These are phyloP conservation scores for Leptinotarsa lineolata DNA, from an alignment of 1,140 invertebrate genomes.

Conservation along the genomic window DNA sequence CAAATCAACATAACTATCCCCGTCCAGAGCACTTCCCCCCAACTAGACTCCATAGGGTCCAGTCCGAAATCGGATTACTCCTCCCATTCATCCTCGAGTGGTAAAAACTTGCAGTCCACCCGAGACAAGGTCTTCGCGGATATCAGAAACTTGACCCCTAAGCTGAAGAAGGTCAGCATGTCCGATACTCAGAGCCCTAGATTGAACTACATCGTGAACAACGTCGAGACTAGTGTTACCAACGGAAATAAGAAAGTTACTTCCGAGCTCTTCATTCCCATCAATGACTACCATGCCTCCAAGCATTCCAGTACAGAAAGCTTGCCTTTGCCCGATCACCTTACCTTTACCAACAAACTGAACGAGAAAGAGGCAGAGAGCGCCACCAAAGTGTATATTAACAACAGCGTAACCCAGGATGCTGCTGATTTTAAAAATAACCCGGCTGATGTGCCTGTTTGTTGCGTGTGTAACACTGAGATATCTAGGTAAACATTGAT, in stretches of 20 bases:
- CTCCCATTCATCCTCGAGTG: slow-evolving; percentile 40
- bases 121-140: slow-evolving; percentile 40
- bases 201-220: slow-evolving; percentile 34
- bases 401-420: slow-evolving; percentile 21
- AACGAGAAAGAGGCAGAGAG: neutral
- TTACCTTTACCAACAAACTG: slow-evolving; percentile 39
- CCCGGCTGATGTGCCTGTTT: slow-evolving; percentile 31
- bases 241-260: slow-evolving; percentile 34
- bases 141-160: slow-evolving; percentile 33
- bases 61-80: slow-evolving; percentile 47
- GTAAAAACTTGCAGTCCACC: slow-evolving; percentile 25
- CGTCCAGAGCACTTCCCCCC: slow-evolving; percentile 35
- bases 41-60: slow-evolving; percentile 45
- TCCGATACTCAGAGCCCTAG: slow-evolving; percentile 36
- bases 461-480: slow-evolving; percentile 42
- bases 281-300: slow-evolving; percentile 22
- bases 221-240: slow-evolving; percentile 21
- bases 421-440: slow-evolving; percentile 19
- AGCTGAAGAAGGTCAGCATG: slow-evolving; percentile 36
- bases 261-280: slow-evolving; percentile 34
- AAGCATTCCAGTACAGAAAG: slow-evolving; percentile 1
- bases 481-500: slow-evolving; percentile 43
- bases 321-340: slow-evolving; percentile 36
- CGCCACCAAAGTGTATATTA: slow-evolving; percentile 20
- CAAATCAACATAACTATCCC: slow-evolving; percentile 50